Evolutionary conservation across 2,797 vertebrate species (phyloP), one percentile per base, ranked within the genome.

Genomic region (Semotilus atromaculatus): DNA sequence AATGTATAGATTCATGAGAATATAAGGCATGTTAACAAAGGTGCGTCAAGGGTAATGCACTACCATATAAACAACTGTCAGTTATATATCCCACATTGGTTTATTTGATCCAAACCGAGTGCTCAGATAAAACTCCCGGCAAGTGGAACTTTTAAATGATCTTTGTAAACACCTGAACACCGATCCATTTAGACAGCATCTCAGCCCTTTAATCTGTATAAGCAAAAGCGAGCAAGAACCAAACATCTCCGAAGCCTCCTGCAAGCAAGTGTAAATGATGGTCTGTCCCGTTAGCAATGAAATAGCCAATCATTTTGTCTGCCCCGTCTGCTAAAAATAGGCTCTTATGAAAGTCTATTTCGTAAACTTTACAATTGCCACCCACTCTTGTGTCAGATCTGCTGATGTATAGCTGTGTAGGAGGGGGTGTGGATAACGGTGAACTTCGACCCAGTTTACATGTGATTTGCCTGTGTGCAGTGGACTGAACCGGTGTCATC

Each of bases 391-490:
- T 66, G 78, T 85, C 55, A 66, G 72, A 70, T 67, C 70, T 87
- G 74, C 51, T 80, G 64, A 81, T 51, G 76, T 70, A 82, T 86
- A 67, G 26, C 29, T 79, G 26, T 45, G 45, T 43, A 79, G 62
- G 70, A 85, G 64, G 81, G 53, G 75, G 55, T 0, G 19, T 51
- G 45, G 38, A 51, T 72, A 72, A 72, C 75, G 73, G 70, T 85
- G 60, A 89, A 89, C 81, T 86, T 85, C 66, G 72, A 48, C 77
- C 81, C 51, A 26, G 64, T 88, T 89, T 84, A 88, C 80, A 85
- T 83, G 83, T n/a, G 73, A 87, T 86, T 81, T 81, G 51, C 74
- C 86, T 81, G 60, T 5, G 31, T 84, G 79, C 45, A 58, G 60
- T 64, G 82, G 51, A 84, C 60, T 75, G 84, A 58, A 86, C 26